Base-by-base conservation (phyloP, 2,113 vertebrate species). In the Perognathus longimembris region DNA sequence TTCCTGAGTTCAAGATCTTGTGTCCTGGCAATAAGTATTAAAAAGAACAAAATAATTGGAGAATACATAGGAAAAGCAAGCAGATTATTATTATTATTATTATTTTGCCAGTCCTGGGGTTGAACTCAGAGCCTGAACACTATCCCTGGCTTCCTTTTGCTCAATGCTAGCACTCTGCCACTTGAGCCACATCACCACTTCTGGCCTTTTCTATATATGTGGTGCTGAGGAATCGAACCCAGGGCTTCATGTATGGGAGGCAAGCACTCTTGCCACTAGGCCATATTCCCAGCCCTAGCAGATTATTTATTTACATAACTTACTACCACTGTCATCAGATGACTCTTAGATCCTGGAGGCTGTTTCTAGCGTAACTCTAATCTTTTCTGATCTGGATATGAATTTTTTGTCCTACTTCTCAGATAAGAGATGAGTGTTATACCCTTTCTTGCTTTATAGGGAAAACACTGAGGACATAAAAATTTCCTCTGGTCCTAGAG, bases 401-500 rank as follows among this genome's bases (percentile, higher is more conserved):
- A 70, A 66, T 93, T 76, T 70, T 32, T 54, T 87, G 40, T 28
- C 2, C 22, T 84, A 20, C n/a, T 80, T 95, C 61, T 91, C 28
- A 90, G 28, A 85, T 0, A 20, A 42, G 42, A 80, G 73, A 50
- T 89, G 32, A 20, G 24, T 76, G 36, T 40, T 32, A 2, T 3
- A 70, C 1, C 20, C 73, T 67, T 88, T 75, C 59, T 82, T 32
- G 36, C 6, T 84, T 82, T 76, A 92, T 7, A 90, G 76, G 57
- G 36, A 95, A 93, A 85, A n/a, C 64, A 94, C 3, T 63, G 42
- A 73, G 89, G 84, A 87, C 40, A 82, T 5, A 90, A 61, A 61
- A 54, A 32, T 40, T 86, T 84, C 22, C 28, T 75, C 38, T 20
- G 78, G 69, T 77, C 14, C 9, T 78, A 7, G 66, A 79, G 38